phyloP scores from a whole-genome alignment of 1,140 invertebrate species.

The Rhopalosiphum maidis region DNA sequence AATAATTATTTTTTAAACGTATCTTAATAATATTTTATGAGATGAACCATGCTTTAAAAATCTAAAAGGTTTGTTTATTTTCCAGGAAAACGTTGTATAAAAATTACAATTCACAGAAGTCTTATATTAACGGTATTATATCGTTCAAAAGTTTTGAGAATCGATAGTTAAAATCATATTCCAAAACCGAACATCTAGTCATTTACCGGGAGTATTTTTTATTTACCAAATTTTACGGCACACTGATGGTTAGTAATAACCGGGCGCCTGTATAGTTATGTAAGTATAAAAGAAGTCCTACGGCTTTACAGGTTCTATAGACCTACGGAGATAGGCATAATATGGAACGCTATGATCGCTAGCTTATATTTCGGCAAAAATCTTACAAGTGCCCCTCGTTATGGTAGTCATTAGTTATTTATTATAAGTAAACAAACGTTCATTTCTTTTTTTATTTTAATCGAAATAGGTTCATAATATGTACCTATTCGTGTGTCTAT shows the following conservation, averaged over 20 bases:
- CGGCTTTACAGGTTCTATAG: background rate
- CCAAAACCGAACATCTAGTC: too few relatives aligned
- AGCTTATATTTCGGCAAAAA: background rate
- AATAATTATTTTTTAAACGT: background rate
- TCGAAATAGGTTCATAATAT: background rate
- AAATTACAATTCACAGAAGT: background rate
- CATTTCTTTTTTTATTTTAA: background rate
- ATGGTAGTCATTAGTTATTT: background rate
- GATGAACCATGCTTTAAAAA: background rate
- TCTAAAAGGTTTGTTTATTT: background rate
- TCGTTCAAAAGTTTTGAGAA: background rate
- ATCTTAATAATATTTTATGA: background rate
- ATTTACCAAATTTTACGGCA: background rate
- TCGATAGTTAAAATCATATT: background rate
- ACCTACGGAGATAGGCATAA: background rate
- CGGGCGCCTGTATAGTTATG: background rate
- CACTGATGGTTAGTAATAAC: background rate
- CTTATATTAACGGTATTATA: background rate
- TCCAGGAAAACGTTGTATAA: background rate
- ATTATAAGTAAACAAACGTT: background rate
- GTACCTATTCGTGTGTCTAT: background rate
- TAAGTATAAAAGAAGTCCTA: background rate
- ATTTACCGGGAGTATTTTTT: too few relatives aligned
- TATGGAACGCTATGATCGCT: too few relatives aligned
- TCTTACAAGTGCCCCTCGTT: constrained; percentile 8